Base-by-base conservation (phyloP, 2,797 vertebrate species). In the Euthynnus affinis region DNA sequence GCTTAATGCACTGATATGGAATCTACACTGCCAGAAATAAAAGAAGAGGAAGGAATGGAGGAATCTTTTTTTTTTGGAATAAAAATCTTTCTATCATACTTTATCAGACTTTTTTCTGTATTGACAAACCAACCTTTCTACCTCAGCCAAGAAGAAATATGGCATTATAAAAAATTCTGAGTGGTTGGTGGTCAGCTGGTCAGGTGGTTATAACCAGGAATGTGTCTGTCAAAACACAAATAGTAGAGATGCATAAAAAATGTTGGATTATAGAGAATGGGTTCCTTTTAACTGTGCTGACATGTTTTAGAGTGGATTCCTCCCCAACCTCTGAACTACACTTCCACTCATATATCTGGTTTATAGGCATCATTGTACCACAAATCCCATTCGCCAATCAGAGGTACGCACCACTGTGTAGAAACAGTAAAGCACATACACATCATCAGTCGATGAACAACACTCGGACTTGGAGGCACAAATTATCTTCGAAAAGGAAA, bases 401-500 rank as follows among this genome's bases (percentile, higher is more conserved):
- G 4, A 58, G 34, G 22, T 10, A 37, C 9, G 25, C 60, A 51
- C 23, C 51, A 9, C 23, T 15, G 48, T 61, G 56, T 34, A 20
- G 46, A 12, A 3, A 25, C 15, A 23, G 9, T 6, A 2, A 8
- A 10, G 22, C 14, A 40, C 9, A 40, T 9, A 2, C 20, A 70
- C 27, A 23, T n/a, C 18, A n/a, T n/a, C 18, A n/a, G 73, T 14
- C 2, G 5, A 46, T 70, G 17, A 52, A 9, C 17, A 75, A 71
- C 42, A 46, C 63, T 68, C 0, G 42, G 49, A 75, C 60, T 58
- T 17, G 6, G 64, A 59, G 23, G 61, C 27, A 68, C 60, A 77
- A 23, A 63, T 57, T 42, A 65, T 85, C 52, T 55, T 80, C 25
- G 44, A 10, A 48, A 77, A 82, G 71, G 71, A 76, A 76, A 71